Base-by-base conservation (phyloP, 2,888 invertebrate species). In the Ophioninae sp. region DNA sequence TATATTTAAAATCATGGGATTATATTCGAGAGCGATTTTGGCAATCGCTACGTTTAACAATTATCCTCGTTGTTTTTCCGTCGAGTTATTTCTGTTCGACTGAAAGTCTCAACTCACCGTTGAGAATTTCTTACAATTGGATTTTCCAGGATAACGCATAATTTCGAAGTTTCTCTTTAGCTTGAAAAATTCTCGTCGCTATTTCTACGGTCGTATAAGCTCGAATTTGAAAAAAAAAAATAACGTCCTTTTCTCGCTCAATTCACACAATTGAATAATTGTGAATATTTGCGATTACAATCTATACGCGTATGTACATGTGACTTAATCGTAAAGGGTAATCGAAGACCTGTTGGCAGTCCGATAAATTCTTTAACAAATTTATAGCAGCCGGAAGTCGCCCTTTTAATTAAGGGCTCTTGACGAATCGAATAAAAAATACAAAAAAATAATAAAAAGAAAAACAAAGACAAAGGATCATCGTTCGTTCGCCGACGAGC, bases 401-500 rank as follows among this genome's bases (percentile, higher is more conserved):
- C 17, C 50, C 56, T 74, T n/a, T n/a, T n/a, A n/a, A n/a, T n/a
- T 10, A 41, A 10, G 17, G 62, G 41, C 39, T 41, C 21, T 39
- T 30, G 30, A 30, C 30, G 30, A 30, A 61, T 61, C 61, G 44
- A 20, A 61, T 44, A 3, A 76, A 41, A 7, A 73, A 59, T 6
- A n/a, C 10, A 44, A 69, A 59, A 62, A 62, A 37, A 64, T 30
- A n/a, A 59, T 76, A 81, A 86, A n/a, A n/a, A n/a, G n/a, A n/a
- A n/a, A n/a, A n/a, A n/a, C n/a, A n/a, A n/a, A n/a, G n/a, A n/a
- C n/a, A n/a, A n/a, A n/a, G n/a, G n/a, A n/a, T 84, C 87, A 87
- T 87, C 82, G 88, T 79, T 88, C 88, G 88, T 87, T 89, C 77
- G 90, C 87, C 74, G 89, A 90, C 86, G 90, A 90, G 59, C 59